Percentiles rank a stretch among this genome's conserved stretches.
These are phyloP conservation scores for Erpornis zantholeuca DNA, from an alignment of 2,113 vertebrate genomes.

Conservation along the genomic window DNA sequence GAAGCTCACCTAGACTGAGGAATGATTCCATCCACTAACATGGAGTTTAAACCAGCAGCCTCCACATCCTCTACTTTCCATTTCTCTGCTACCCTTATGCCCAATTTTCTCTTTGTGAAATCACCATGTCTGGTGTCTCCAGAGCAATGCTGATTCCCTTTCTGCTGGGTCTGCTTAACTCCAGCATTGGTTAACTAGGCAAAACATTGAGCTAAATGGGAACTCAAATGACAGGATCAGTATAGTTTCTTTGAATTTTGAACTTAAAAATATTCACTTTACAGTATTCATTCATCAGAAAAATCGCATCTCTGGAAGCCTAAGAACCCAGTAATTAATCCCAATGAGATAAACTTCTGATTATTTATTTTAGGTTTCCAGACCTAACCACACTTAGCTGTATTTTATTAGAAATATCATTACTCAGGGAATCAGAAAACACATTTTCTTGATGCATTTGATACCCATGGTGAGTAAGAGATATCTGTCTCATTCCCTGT, in stretches of 20 bases:
- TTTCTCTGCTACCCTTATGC: not conserved
- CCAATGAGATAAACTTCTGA: not conserved
- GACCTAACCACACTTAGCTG: not conserved
- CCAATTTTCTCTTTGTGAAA: not conserved
- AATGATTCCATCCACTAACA: not conserved
- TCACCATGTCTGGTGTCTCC: not conserved
- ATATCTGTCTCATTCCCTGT: not conserved
- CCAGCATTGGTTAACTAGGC: not conserved
- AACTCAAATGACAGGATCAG: not conserved
- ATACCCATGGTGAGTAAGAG: not conserved
- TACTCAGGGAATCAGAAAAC: not conserved
- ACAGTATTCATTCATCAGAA: not conserved
- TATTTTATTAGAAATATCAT: not conserved
- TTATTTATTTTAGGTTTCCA: not conserved
- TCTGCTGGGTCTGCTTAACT: not conserved
- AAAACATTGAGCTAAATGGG: not conserved
- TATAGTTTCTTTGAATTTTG: not conserved
- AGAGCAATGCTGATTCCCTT: accelerated
- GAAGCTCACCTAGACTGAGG: not conserved
- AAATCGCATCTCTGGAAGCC: not conserved
- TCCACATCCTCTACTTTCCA: not conserved
- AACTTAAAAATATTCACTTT: not conserved
- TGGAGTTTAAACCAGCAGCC: not conserved
- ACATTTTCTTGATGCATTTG: not conserved
- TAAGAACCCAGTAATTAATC: not conserved